Conservation (phyloP, 2,888 invertebrate species). For the Seira sanloemensis region DNA sequence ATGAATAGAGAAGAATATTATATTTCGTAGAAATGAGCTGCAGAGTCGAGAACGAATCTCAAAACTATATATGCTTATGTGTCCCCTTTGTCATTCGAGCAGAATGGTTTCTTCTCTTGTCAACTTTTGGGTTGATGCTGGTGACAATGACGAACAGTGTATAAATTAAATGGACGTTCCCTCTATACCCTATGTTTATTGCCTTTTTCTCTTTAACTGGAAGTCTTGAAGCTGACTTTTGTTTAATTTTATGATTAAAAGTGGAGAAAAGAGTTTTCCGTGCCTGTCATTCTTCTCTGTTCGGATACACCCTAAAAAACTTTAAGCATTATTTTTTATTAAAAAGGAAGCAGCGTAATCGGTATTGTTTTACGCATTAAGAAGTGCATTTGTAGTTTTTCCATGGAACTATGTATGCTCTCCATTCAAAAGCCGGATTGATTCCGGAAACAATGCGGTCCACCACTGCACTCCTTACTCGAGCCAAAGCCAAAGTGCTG, state of each 20-base stretch:
- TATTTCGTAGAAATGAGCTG: neutral
- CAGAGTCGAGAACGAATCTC: too few species aligned
- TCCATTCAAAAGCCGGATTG: neutral
- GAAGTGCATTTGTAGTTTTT: neutral
- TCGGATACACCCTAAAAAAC: neutral
- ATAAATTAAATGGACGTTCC: neutral
- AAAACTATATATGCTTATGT: neutral
- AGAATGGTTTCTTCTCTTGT: neutral
- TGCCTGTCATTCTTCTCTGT: neutral
- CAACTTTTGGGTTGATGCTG: neutral
- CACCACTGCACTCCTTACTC: neutral
- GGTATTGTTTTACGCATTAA: constrained; percentile 1
- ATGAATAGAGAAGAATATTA: neutral
- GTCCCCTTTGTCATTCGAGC: neutral
- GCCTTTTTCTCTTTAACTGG: too few species aligned
- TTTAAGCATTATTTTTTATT: constrained; percentile 4
- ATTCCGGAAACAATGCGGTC: constrained; percentile 4
- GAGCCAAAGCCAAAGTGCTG: neutral
- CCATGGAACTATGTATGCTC: neutral
- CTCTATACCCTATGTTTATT: too few species aligned
- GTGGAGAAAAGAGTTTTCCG: neutral
- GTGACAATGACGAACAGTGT: constrained; percentile 4
- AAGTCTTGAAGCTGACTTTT: constrained; percentile 22
- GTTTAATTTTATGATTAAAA: constrained; percentile 55
- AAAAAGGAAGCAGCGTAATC: neutral